Evolutionary conservation across 2,797 vertebrate species (phyloP).

Genomic region (Liparis tanakae): DNA sequence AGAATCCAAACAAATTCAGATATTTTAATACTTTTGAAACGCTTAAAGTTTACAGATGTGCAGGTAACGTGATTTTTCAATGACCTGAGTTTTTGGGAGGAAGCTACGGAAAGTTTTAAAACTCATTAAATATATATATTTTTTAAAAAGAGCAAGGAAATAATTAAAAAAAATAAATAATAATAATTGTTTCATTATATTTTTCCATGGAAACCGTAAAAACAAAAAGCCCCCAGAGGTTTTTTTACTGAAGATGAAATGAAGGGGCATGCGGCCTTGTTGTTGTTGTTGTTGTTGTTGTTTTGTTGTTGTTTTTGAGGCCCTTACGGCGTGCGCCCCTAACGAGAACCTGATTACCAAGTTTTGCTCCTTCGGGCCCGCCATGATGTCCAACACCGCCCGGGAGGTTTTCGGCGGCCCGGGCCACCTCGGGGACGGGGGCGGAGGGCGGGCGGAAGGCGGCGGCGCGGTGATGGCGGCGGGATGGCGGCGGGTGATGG

Average conservation of each 20-base stretch:
- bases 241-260: neutral
- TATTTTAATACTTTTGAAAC: neutral
- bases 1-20: neutral
- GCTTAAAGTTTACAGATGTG: too few species aligned
- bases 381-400: conserved; percentile 76
- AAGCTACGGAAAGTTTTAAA: too few species aligned
- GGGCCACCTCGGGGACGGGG: conserved; percentile 63
- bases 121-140: too few species aligned
- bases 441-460: conserved; percentile 47
- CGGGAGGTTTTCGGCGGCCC: too few species aligned
- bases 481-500: neutral
- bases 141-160: too few species aligned
- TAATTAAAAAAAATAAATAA: too few species aligned
- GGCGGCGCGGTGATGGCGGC: neutral
- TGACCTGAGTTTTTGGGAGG: too few species aligned
- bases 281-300: conserved; percentile 8
- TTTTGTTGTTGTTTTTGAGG: conserved; percentile 17
- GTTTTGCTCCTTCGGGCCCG: conserved; percentile 55
- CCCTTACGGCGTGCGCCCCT: conserved; percentile 18
- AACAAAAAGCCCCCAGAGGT: neutral
- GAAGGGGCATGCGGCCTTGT: too few species aligned
- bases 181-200: too few species aligned
- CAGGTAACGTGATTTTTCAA: too few species aligned
- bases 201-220: neutral
- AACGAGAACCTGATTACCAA: conserved; percentile 29